Evolutionary conservation across 1,140 invertebrate species (phyloP).

Genomic region (Liolophura sinensis): DNA sequence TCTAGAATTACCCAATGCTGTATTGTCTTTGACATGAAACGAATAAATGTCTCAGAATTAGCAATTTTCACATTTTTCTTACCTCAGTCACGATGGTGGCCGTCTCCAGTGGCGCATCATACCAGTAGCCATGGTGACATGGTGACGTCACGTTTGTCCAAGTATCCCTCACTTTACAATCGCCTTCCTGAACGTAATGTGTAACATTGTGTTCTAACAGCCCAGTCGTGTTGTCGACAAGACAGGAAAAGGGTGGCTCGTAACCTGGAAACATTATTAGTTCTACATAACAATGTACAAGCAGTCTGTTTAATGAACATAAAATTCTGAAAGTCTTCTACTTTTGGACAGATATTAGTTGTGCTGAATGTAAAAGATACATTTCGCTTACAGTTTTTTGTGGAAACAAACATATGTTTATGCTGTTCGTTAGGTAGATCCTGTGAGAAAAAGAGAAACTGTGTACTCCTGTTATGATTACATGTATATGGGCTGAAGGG

Average conservation of each 20-base stretch:
- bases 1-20: not conserved
- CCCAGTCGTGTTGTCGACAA: not conserved
- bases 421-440: too few relatives aligned
- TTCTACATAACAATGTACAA: too few relatives aligned
- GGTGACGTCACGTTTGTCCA: slow-evolving; percentile 1
- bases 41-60: not conserved
- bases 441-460: too few relatives aligned
- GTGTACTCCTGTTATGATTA: too few relatives aligned
- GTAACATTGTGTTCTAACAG: not conserved
- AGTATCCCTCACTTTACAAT: not conserved
- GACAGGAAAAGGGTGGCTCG: not conserved
- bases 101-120: slow-evolving; percentile 8
- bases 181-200: not conserved
- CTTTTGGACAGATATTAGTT: too few relatives aligned
- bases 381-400: too few relatives aligned
- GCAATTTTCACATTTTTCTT: not conserved
- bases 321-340: too few relatives aligned
- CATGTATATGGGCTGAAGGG: too few relatives aligned
- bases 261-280: not conserved
- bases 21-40: not conserved
- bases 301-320: too few relatives aligned
- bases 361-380: too few relatives aligned
- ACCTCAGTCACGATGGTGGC: slow-evolving; percentile 28
- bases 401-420: too few relatives aligned
- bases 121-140: slow-evolving; percentile 18